Evolutionary conservation across 2,888 invertebrate genomes (phyloP), one percentile per base, ranked within the genome.

Genomic region (Pristionchus japonicus): DNA sequence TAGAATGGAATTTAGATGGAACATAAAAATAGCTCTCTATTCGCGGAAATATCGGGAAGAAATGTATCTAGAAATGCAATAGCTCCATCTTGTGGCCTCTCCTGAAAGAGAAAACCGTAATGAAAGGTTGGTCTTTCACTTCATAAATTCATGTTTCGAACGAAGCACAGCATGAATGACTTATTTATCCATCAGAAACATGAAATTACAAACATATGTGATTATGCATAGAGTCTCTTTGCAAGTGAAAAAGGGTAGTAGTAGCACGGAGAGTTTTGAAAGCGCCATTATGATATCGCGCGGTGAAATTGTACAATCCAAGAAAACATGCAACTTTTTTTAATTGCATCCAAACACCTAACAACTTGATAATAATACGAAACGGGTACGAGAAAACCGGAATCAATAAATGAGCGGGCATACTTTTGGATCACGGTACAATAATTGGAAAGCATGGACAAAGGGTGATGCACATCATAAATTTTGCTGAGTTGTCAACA

Each of bases 191-290:
- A 70, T 40, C 37, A 37, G 37, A 37, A 70, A 70, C 70, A 37
- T 34, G n/a, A 47, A 77, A 77, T 77, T 77, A 77, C 77, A 77
- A 77, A 77, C 77, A 77, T 77, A 77, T 23, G 77, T 77, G 77
- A 77, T 77, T 77, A 77, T 77, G 77, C 77, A 40, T 43, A 23
- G 0, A 27, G 40, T 37, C 43, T 77, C 43, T 47, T 77, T 77
- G 77, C 77, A 77, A 77, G 77, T 77, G 77, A 77, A 77, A n/a
- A 17, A 57, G 23, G 57, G 57, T 20, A n/a, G 77, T 43, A 77
- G 77, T 77, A 77, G 77, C 77, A 77, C 77, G 77, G 77, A n/a
- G 70, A 23, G 13, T 9, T 27, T 23, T 6, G 77, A 77, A 77
- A 77, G 77, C 77, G 77, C 77, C 77, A 40, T 17, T 67, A 11